These are phyloP conservation scores for Cavia aperea DNA, from an alignment of 2,113 vertebrate species.

Conservation along the genomic window DNA sequence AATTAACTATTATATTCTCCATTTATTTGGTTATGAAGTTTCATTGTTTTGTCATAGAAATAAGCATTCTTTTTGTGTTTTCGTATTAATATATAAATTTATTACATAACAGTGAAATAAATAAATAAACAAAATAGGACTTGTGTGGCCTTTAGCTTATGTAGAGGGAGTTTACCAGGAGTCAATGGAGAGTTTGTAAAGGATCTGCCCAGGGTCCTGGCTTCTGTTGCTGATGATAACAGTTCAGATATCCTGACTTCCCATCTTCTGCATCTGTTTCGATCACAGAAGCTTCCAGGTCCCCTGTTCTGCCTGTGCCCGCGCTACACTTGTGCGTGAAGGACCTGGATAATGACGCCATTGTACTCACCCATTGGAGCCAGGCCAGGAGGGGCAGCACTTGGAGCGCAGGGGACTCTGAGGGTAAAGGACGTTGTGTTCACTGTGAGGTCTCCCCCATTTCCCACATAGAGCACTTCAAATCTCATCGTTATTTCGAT, in stretches of 20 bases:
- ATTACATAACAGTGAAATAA: neutral
- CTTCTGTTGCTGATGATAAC: accelerated
- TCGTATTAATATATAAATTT: neutral
- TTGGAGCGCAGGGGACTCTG: neutral
- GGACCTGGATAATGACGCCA: no score
- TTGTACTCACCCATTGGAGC: neutral
- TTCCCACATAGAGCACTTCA: no score
- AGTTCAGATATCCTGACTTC: accelerated
- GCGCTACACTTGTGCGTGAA: no score
- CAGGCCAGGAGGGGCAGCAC: neutral
- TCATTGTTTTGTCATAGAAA: neutral
- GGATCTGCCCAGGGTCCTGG: no score
- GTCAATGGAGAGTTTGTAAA: no score
- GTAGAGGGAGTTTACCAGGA: neutral
- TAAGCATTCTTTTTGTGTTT: neutral
- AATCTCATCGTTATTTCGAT: neutral
- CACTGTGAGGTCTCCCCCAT: no score
- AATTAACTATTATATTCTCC: neutral
- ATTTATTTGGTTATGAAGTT: neutral
- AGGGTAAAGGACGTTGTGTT: no score
- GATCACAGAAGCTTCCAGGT: accelerated
- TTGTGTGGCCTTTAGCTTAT: neutral
- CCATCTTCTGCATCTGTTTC: neutral
- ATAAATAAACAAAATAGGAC: neutral
- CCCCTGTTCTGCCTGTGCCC: neutral